phyloP scores from a whole-genome alignment of 2,888 invertebrate genomes.

The Aspidiotus destructor region DNA sequence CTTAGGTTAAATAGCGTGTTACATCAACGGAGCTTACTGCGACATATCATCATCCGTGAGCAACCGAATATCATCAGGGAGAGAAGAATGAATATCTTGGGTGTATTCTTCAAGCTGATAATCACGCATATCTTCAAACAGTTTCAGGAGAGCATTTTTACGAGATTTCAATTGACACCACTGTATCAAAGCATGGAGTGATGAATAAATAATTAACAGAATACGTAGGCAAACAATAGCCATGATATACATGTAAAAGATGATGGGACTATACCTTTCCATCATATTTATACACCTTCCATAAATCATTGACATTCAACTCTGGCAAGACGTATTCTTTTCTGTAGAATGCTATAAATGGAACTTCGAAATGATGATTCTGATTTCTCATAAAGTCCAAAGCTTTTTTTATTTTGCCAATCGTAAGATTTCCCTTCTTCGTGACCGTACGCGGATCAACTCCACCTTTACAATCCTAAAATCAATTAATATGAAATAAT shows the following conservation, averaged over 20 bases:
- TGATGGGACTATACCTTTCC: slow-evolving; percentile 55
- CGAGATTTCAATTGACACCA: slow-evolving; percentile 83
- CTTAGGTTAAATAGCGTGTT: background rate
- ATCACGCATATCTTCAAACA: slow-evolving; percentile 85
- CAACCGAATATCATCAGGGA: slow-evolving; percentile 70
- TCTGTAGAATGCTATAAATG: slow-evolving; percentile 96
- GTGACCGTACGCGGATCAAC: slow-evolving; percentile 46
- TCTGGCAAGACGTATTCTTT: slow-evolving; percentile 96
- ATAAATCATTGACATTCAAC: slow-evolving; percentile 85
- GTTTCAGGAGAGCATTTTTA: slow-evolving; percentile 66
- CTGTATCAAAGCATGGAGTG: slow-evolving; percentile 39
- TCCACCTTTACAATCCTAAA: slow-evolving; percentile 41
- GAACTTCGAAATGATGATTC: slow-evolving; percentile 90
- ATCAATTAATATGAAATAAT: slow-evolving; percentile 41
- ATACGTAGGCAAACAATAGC: background rate
- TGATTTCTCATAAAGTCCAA: slow-evolving; percentile 93
- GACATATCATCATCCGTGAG: slow-evolving; percentile 79
- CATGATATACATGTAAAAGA: background rate
- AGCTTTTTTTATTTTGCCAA: slow-evolving; percentile 86
- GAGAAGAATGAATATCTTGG: slow-evolving; percentile 66
- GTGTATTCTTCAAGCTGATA: slow-evolving; percentile 77
- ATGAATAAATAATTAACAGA: background rate
- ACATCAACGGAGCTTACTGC: slow-evolving; percentile 43
- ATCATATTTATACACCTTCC: slow-evolving; percentile 95
- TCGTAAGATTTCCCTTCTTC: slow-evolving; percentile 58